phyloP scores from a whole-genome alignment of 2,113 vertebrate genomes.

The Urocynchramus pylzowi region DNA sequence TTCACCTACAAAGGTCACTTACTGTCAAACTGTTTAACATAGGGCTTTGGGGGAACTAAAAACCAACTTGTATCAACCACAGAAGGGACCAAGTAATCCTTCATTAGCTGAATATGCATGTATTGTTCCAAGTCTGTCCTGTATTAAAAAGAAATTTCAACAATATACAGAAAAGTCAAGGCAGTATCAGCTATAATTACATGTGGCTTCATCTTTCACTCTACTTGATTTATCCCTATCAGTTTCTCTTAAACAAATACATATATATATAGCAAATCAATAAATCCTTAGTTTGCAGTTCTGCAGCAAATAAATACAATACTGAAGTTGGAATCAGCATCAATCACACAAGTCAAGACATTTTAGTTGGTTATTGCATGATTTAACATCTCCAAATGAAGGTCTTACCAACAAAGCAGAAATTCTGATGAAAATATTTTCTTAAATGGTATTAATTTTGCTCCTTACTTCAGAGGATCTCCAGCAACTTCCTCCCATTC shows the following conservation, averaged over 20 bases:
- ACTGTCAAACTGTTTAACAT: not conserved
- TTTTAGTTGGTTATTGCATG: not conserved
- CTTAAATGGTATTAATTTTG: not conserved
- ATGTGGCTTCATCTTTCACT: not conserved
- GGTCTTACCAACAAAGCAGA: not conserved
- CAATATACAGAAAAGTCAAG: not conserved
- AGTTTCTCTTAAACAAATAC: not conserved
- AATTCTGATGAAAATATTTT: not conserved
- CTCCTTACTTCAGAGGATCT: not conserved
- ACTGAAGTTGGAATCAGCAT: not conserved
- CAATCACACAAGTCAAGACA: not conserved
- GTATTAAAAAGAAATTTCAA: not conserved
- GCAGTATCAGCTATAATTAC: not conserved
- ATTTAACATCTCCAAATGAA: not conserved
- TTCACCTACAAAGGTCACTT: not conserved
- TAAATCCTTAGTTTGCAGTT: not conserved
- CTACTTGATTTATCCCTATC: not conserved
- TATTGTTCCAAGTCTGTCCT: not conserved
- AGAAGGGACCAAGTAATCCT: not conserved
- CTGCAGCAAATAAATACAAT: not conserved
- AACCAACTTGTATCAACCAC: not conserved
- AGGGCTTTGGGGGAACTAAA: not conserved
- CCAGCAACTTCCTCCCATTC: not conserved
- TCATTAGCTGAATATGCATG: accelerated
- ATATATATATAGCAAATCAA: not conserved